These are phyloP conservation scores for Erannis defoliaria DNA, from an alignment of 2,888 invertebrate species.

Conservation along the genomic window DNA sequence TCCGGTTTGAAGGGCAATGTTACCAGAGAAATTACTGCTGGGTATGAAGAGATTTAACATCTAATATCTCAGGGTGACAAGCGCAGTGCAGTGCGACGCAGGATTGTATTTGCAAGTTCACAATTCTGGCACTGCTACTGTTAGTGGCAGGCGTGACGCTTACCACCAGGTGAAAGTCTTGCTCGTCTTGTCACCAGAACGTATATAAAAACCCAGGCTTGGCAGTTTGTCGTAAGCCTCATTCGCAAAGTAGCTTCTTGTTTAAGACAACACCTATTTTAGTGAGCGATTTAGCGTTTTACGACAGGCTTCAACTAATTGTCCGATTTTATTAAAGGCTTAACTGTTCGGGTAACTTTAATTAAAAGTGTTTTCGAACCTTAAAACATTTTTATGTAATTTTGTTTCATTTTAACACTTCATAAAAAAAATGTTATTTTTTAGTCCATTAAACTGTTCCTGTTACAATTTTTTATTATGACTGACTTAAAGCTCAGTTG, in stretches of 20 bases:
- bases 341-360: constrained; percentile 29
- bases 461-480: background rate
- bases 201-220: too few species aligned
- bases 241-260: constrained; percentile 7
- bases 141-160: too few species aligned
- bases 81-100: too few species aligned
- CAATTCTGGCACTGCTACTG: too few species aligned
- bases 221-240: too few species aligned
- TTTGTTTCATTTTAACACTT: constrained; percentile 27
- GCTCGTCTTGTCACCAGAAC: too few species aligned
- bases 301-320: constrained; percentile 34
- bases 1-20: too few species aligned
- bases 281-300: constrained; percentile 30
- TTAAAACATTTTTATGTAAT: constrained; percentile 19
- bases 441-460: background rate
- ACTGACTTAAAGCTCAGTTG: background rate
- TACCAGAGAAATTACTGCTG: too few species aligned
- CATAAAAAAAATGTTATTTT: background rate
- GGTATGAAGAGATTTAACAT: too few species aligned
- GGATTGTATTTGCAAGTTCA: too few species aligned
- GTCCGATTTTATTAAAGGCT: constrained; percentile 26
- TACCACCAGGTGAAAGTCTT: too few species aligned
- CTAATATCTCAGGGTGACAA: too few species aligned
- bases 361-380: constrained; percentile 37
- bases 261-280: constrained; percentile 14